Evolutionary conservation across 2,797 vertebrate genomes (phyloP).

Genomic region (Philypnodon macrostomus): DNA sequence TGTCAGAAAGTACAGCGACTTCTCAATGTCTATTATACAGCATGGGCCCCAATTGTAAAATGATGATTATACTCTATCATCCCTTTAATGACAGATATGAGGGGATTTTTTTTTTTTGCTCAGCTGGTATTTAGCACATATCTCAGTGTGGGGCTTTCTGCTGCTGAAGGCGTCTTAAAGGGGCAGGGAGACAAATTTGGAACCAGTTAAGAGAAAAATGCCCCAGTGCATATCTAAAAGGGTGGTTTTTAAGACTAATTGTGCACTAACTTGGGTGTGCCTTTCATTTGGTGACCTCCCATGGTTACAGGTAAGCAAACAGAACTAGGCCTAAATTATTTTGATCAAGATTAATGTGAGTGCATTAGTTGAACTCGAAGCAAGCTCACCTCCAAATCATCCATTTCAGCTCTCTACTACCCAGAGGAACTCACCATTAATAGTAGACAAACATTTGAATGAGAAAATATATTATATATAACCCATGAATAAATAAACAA

Average conservation of each 20-base stretch:
- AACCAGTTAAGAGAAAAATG: constrained; percentile 50
- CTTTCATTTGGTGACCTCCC: constrained; percentile 56
- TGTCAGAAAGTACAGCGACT: constrained; percentile 64
- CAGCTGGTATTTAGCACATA: constrained; percentile 64
- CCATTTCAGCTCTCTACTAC: no score
- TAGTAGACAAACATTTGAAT: no score
- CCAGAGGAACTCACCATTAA: no score
- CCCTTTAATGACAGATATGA: constrained; percentile 67
- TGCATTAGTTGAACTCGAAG: no score
- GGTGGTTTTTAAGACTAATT: constrained; percentile 48
- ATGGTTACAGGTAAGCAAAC: constrained; percentile 10
- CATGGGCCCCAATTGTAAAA: constrained; percentile 66
- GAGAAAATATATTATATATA: no score
- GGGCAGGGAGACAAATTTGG: constrained; percentile 37
- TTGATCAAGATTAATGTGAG: no score
- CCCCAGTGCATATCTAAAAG: constrained; percentile 31
- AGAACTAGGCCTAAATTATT: no score
- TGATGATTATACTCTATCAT: constrained; percentile 66
- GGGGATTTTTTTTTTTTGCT: constrained; percentile 56
- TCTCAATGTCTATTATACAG: constrained; percentile 53
- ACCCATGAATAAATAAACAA: no score
- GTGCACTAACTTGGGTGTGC: constrained; percentile 42
- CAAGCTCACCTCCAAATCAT: no score
- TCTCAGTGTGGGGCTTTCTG: constrained; percentile 61
- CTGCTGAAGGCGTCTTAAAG: constrained; percentile 47